Evolutionary conservation across 1,140 invertebrate genomes (phyloP), one percentile per base, ranked within the genome.

Genomic region (Apis dorsata): DNA sequence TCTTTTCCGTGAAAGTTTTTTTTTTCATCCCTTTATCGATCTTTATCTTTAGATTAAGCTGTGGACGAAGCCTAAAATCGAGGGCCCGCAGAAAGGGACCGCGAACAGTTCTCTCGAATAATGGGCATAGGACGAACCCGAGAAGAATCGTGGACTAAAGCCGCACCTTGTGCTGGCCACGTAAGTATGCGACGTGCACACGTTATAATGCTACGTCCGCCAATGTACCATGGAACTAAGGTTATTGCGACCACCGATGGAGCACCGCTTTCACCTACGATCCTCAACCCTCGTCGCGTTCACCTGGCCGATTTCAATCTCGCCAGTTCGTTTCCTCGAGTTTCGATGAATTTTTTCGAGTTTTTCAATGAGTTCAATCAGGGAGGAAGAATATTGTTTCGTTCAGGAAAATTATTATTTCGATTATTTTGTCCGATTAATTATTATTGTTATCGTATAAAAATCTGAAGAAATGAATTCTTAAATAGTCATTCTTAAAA

Each of bases 91-190:
- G 85, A 81, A 88, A 86, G 77, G 86, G 81, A 73, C 83, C 77
- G 82, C 83, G 87, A 85, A 69, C 87, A 88, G 90, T 89, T 89
- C 44, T 85, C 87, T 90, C 86, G 90, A 85, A 90, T 91, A 92
- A 92, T 91, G 88, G 90, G 88, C 86, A 90, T 87, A 89, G 90
- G 91, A 90, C 90, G 89, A 90, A 92, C 86, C 89, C 90, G 85
- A 91, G 91, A 87, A 85, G 86, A 87, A 93, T 92, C 92, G 90
- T 88, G 91, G 90, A 92, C 90, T 44, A 88, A 91, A 91, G 91
- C 91, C 91, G 91, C 92, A 92, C 92, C 92, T 93, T 92, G 88
- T 81, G 85, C 88, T 44, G 76, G 85, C 79, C 78, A 83, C 80
- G 81, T 72, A 83, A 74, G 80, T 73, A 83, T 82, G 81, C 83